These are phyloP conservation scores for Cyclopterus lumpus DNA, from an alignment of 2,797 vertebrate genomes.

Conservation along the genomic window DNA sequence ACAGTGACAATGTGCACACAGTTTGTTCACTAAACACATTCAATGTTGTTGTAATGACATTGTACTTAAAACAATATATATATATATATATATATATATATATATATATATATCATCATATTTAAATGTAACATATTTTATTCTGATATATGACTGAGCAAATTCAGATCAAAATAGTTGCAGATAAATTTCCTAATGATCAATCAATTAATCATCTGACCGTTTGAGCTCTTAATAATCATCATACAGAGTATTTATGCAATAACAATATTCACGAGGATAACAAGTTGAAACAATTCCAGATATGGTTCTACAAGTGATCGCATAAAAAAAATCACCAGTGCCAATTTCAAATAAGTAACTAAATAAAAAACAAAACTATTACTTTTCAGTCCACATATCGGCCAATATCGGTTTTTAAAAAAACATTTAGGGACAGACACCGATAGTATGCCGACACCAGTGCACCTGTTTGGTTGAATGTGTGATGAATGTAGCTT, in stretches of 20 bases:
- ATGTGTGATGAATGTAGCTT: background rate
- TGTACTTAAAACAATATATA: background rate
- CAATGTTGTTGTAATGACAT: background rate
- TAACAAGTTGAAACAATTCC: no score
- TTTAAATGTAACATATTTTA: background rate
- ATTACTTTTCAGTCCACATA: background rate
- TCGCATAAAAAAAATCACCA: background rate
- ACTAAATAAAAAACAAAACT: background rate
- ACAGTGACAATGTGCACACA: background rate
- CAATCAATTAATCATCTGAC: background rate
- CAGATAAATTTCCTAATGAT: background rate
- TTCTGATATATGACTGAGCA: slow-evolving; percentile 1
- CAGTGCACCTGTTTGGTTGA: background rate
- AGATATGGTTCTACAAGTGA: background rate
- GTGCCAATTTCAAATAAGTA: background rate
- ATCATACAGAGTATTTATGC: background rate
- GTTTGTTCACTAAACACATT: background rate
- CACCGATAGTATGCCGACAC: background rate
- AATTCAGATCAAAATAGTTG: background rate
- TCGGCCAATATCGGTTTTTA: background rate
- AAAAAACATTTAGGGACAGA: background rate
- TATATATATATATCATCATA: background rate
- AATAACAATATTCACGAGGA: background rate
- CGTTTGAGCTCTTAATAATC: background rate
- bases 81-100: no score